Evolutionary conservation across 2,888 invertebrate genomes (phyloP).

Genomic region (Horisme vitalbata): DNA sequence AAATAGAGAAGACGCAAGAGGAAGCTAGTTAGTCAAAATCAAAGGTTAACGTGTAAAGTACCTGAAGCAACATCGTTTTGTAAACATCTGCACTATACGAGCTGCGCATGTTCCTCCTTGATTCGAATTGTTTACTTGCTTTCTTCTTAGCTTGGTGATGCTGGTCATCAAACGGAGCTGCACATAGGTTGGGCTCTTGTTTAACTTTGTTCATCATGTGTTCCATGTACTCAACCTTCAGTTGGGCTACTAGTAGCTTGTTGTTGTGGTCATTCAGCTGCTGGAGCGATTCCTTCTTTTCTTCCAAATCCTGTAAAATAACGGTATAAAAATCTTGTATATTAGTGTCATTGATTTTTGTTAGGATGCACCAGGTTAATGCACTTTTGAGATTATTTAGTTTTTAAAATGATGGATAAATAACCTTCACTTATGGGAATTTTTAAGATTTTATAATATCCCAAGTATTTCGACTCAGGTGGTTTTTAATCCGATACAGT

Average conservation of each 20-base stretch:
- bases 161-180: not conserved
- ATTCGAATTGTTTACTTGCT: constrained; percentile 8
- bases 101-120: constrained; percentile 12
- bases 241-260: constrained; percentile 1
- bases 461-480: too few relatives aligned
- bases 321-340: too few relatives aligned
- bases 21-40: too few relatives aligned
- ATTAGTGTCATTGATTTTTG: too few relatives aligned
- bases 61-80: constrained; percentile 12
- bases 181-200: constrained; percentile 6
- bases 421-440: too few relatives aligned
- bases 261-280: constrained; percentile 24
- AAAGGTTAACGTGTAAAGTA: constrained; percentile 1
- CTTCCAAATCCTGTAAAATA: constrained; percentile 22
- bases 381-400: too few relatives aligned
- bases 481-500: too few relatives aligned
- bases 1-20: too few relatives aligned
- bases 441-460: too few relatives aligned
- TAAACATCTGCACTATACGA: constrained; percentile 8
- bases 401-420: too few relatives aligned
- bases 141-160: constrained; percentile 4
- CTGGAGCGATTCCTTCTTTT: constrained; percentile 6
- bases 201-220: constrained; percentile 10
- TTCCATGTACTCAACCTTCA: constrained; percentile 16
- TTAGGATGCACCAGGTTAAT: too few relatives aligned